A percentile compares a stretch with the other conserved stretches of the same genome.
Conservation (phyloP, 1,140 invertebrate species). For the Drosophila aff. region DNA sequence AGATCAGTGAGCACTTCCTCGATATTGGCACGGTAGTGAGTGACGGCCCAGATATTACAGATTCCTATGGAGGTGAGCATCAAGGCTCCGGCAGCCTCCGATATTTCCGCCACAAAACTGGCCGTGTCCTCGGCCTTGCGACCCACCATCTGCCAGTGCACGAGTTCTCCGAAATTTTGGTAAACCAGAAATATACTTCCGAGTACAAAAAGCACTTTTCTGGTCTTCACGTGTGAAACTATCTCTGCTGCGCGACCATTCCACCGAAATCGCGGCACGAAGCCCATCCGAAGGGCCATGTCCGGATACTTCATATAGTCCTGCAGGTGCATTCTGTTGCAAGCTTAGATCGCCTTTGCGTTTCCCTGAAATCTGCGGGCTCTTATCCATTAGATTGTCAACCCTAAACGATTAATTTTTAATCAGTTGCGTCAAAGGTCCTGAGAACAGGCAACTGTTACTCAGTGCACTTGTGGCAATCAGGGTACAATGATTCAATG, state of each 20-base stretch:
- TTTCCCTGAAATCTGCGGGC: background rate
- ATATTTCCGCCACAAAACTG: conserved; percentile 22
- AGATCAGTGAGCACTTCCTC: conserved; percentile 44
- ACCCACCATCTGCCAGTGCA: conserved; percentile 3
- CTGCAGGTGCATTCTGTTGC: conserved; percentile 39
- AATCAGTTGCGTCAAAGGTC: background rate
- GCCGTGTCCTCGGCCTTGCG: background rate
- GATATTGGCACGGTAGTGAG: conserved; percentile 42
- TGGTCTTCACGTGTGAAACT: background rate
- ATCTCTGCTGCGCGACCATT: background rate
- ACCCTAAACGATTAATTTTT: background rate
- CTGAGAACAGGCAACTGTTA: conserved; percentile 19
- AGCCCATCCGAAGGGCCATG: conserved; percentile 27
- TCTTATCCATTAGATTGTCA: background rate
- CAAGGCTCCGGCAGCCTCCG: conserved; percentile 47
- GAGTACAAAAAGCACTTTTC: conserved; percentile 9
- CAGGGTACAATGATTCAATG: background rate
- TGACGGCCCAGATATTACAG: conserved; percentile 36
- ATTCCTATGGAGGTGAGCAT: conserved; percentile 53
- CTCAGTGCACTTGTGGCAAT: background rate
- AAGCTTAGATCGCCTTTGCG: background rate
- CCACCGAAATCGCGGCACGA: conserved; percentile 43
- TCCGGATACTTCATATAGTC: conserved; percentile 57
- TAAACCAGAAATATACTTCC: conserved; percentile 58
- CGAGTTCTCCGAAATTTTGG: conserved; percentile 58